Conservation (phyloP, 2,113 vertebrate genomes). For the Lutjanus erythropterus region DNA sequence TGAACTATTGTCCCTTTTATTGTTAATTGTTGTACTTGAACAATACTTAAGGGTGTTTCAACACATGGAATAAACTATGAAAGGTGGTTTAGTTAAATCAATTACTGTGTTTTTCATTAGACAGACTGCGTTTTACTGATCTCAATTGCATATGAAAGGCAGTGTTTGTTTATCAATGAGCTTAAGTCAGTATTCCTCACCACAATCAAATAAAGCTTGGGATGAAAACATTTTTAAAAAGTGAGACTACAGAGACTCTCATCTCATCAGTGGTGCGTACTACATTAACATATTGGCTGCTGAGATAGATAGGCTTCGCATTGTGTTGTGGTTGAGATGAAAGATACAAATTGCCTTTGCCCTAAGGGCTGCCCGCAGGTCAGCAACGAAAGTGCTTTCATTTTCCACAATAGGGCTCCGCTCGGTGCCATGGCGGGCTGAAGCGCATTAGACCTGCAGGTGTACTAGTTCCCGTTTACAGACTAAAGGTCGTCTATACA, state of each 20-base stretch:
- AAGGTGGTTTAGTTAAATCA: conserved; percentile 76
- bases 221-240: conserved; percentile 41
- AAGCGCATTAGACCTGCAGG: conserved; percentile 74
- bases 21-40: conserved; percentile 87
- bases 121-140: conserved; percentile 58
- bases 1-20: conserved; percentile 86
- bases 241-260: conserved; percentile 30
- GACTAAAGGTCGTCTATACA: conserved; percentile 68
- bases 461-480: conserved; percentile 69
- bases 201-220: conserved; percentile 45
- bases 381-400: conserved; percentile 78
- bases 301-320: conserved; percentile 49
- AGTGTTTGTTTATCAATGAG: conserved; percentile 74
- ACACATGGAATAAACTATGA: conserved; percentile 84
- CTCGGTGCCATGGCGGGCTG: conserved; percentile 60
- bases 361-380: conserved; percentile 75
- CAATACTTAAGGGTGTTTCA: conserved; percentile 83
- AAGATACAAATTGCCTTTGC: conserved; percentile 79
- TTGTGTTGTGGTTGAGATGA: conserved; percentile 70
- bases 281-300: conserved; percentile 49
- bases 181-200: conserved; percentile 76
- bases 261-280: conserved; percentile 54
- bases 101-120: conserved; percentile 73
- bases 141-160: conserved; percentile 64
- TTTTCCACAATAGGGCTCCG: conserved; percentile 63